Percentiles rank a stretch among this genome's conserved stretches.
phyloP scores from a whole-genome alignment of 2,113 vertebrate genomes.

The Bubo scandiacus region DNA sequence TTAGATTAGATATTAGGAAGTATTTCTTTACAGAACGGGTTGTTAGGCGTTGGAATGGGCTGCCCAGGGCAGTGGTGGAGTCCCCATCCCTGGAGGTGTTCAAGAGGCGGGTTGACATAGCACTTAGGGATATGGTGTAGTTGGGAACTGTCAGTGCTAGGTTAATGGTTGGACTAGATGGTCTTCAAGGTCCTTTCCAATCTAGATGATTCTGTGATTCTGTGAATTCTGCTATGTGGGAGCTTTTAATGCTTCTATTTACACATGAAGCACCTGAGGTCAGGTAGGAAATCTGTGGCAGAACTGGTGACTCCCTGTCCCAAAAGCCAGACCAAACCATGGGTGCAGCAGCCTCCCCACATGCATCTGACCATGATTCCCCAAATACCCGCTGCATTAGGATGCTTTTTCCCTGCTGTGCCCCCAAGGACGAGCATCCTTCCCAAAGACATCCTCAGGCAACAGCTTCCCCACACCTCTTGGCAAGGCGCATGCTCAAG shows the following conservation, averaged over 20 bases:
- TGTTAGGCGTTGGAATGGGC: no score
- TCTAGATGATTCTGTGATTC: no score
- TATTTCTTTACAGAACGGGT: no score
- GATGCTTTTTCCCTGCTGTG: neutral
- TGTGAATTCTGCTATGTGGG: neutral
- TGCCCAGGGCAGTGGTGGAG: no score
- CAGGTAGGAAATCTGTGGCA: neutral
- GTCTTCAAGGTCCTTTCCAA: no score
- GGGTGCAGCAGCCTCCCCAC: neutral
- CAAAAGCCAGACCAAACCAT: neutral
- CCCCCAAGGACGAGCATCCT: neutral
- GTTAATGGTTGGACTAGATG: no score
- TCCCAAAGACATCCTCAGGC: neutral
- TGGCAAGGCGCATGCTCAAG: rapidly evolving
- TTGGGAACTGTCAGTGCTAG: no score
- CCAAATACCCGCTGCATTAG: neutral
- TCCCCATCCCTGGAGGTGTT: no score
- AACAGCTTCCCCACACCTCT: neutral
- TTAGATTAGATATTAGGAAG: no score
- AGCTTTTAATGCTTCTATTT: neutral
- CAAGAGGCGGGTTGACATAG: no score
- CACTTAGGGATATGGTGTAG: no score
- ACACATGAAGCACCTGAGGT: rapidly evolving
- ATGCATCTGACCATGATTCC: neutral
- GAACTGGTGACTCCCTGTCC: neutral